Evolutionary conservation across 2,888 invertebrate genomes (phyloP), one percentile per base, ranked within the genome.

Genomic region (Drosophila percnosoma): DNA sequence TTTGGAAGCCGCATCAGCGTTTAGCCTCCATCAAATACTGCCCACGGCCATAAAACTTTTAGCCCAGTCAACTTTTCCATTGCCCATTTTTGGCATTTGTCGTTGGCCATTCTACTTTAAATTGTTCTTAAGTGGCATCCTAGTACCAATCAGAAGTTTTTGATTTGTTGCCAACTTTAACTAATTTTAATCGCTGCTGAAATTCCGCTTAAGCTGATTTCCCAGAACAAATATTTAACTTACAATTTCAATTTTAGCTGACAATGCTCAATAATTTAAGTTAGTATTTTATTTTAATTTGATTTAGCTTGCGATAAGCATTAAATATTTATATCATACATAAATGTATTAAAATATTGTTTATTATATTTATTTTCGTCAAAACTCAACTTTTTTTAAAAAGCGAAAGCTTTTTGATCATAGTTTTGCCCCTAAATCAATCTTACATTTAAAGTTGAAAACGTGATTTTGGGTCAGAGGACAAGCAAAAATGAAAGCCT

Each of bases 41-140:
- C 75, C 71, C 45, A 34, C 33, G 78, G 83, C 80, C 38, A 71
- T 59, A 59, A 80, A 84, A 85, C 75, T 84, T 78, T 66, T 6
- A 18, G 62, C 52, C 52, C 8, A 34, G 69, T 66, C 67, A 63
- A 66, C 45, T 21, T 51, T 51, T 60, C 31, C 10, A 10, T 24
- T 11, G 11, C 27, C 29, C 29, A 34, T 21, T 34, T 13, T 24
- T 18, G 29, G 10, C 5, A 33, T 65, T 52, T 61, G 18, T 42
- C 24, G 52, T 33, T 13, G 24, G 2, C 0, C 0, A 49, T 57
- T 34, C 13, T 45, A 24, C 40, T 54, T 48, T 68, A 31, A 34
- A 49, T 29, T 24, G 27, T 11, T 11, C 10, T 11, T 31, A 36
- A 64, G n/a, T 38, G 33, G 24, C 15, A n/a, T 21, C n/a, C 15